Evolutionary conservation across 2,888 invertebrate species (phyloP).

Genomic region (Morpho helenor): DNA sequence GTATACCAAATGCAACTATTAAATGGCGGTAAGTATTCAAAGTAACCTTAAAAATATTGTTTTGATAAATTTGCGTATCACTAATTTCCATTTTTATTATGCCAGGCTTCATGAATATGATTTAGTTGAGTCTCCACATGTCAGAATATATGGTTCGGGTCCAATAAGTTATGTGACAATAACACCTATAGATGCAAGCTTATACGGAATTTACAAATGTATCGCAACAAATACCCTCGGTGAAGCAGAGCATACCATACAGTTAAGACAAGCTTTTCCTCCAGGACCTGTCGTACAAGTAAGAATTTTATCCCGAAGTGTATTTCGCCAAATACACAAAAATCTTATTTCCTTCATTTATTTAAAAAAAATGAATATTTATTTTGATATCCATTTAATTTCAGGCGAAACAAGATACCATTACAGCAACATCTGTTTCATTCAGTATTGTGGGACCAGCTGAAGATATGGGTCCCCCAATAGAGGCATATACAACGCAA

Average conservation of each 20-base stretch:
- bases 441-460: conserved; percentile 88
- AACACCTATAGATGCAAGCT: conserved; percentile 81
- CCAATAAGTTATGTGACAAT: conserved; percentile 86
- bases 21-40: conserved; percentile 84
- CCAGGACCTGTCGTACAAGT: conserved; percentile 82
- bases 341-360: no score
- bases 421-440: conserved; percentile 91
- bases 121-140: conserved; percentile 76
- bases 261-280: conserved; percentile 85
- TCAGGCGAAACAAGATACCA: conserved; percentile 82
- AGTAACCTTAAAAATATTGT: neutral
- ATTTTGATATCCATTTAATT: conserved; percentile 12
- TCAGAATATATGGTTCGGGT: conserved; percentile 82
- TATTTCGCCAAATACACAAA: neutral
- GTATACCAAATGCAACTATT: conserved; percentile 94
- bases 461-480: conserved; percentile 86
- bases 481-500: conserved; percentile 85
- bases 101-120: conserved; percentile 72
- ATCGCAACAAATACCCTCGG: conserved; percentile 89
- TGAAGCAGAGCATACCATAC: conserved; percentile 81
- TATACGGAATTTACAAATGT: conserved; percentile 89
- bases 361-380: neutral
- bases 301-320: conserved; percentile 24
- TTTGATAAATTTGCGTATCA: no score
- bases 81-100: no score